phyloP scores from a whole-genome alignment of 2,888 invertebrate species.

The Gerris lacustris region DNA sequence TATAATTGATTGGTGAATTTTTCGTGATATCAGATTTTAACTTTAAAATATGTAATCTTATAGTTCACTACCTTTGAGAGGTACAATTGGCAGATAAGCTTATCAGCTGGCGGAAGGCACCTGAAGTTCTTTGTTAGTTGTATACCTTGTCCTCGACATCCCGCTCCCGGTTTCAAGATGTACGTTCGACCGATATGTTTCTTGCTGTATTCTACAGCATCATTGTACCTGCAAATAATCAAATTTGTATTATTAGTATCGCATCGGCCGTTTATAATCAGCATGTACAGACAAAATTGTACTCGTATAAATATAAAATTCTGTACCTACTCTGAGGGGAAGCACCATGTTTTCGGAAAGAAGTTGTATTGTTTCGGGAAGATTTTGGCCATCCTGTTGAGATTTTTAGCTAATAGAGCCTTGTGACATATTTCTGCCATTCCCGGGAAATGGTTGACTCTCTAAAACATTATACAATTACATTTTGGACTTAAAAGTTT shows the following conservation, averaged over 20 bases:
- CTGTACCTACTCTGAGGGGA: conserved; percentile 44
- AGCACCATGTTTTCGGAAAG: conserved; percentile 87
- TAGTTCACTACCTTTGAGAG: conserved; percentile 45
- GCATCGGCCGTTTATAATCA: no score
- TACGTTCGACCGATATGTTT: conserved; percentile 60
- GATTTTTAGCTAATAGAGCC: conserved; percentile 74
- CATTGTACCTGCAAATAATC: conserved; percentile 48
- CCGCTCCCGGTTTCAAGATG: conserved; percentile 82
- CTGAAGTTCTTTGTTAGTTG: conserved; percentile 70
- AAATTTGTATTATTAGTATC: neutral
- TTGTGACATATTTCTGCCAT: conserved; percentile 83
- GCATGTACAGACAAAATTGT: no score
- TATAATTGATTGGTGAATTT: neutral
- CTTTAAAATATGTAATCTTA: no score
- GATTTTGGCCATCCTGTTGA: conserved; percentile 76
- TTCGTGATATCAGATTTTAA: no score
- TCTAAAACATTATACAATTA: conserved; percentile 47
- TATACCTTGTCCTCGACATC: conserved; percentile 82
- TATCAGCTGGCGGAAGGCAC: conserved; percentile 65
- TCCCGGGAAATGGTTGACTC: conserved; percentile 87
- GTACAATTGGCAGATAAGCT: conserved; percentile 76
- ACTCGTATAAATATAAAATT: neutral
- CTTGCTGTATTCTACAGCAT: conserved; percentile 58
- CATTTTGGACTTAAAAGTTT: no score
- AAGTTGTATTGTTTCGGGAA: conserved; percentile 84